Conservation (phyloP, 1,140 invertebrate genomes). For the Andrena cerasifolii region DNA sequence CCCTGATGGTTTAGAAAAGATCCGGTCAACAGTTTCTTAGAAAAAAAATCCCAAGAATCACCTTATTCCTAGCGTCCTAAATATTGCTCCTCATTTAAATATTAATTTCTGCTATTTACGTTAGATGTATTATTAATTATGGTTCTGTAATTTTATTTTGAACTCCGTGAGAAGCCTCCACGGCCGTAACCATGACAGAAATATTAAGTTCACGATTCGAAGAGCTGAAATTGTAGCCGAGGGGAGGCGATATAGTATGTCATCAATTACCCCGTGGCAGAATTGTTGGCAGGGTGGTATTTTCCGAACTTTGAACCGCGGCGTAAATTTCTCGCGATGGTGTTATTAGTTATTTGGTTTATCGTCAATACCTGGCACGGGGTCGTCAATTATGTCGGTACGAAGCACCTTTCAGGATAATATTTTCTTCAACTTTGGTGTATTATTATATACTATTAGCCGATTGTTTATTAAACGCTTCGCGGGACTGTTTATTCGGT, state of each 20-base stretch:
- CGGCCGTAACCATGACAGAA: neutral
- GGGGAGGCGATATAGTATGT: neutral
- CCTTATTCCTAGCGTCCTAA: no score
- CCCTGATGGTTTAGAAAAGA: no score
- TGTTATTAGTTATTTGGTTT: conserved; percentile 23
- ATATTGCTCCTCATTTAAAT: no score
- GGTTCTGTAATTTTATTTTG: neutral
- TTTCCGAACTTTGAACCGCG: conserved; percentile 13
- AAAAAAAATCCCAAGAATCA: no score
- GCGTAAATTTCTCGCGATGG: conserved; percentile 6
- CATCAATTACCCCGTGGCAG: conserved; percentile 10
- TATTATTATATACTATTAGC: neutral
- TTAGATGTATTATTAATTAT: neutral
- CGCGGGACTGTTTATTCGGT: neutral
- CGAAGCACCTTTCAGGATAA: neutral
- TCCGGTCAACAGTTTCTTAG: no score
- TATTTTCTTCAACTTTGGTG: conserved; percentile 8
- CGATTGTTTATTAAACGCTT: conserved; percentile 6
- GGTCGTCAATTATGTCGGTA: conserved; percentile 12
- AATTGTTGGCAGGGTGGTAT: conserved; percentile 33
- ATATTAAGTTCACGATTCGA: neutral
- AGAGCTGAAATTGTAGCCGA: neutral
- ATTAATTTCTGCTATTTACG: no score
- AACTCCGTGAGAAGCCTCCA: neutral
- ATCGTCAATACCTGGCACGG: neutral